Percentiles rank a stretch among this genome's conserved stretches.
phyloP scores from a whole-genome alignment of 2,888 invertebrate genomes.

The Napeogenes inachia region DNA sequence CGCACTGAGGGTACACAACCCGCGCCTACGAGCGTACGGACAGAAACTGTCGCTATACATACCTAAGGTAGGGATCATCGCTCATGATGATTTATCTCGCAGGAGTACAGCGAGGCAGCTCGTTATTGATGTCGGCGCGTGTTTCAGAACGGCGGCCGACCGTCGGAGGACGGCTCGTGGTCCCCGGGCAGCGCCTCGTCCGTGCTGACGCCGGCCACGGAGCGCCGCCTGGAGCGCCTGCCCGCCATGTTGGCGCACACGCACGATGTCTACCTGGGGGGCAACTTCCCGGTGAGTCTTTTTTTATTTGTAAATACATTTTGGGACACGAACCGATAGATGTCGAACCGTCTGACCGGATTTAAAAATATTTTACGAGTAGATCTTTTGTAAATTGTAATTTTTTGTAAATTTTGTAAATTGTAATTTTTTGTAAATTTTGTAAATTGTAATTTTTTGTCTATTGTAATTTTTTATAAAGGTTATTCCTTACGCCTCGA shows the following conservation, averaged over 20 bases:
- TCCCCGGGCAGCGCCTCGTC: constrained; percentile 46
- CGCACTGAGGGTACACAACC: constrained; percentile 56
- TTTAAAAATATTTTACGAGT: too few relatives aligned
- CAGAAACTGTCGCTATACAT: constrained; percentile 69
- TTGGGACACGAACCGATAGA: too few relatives aligned
- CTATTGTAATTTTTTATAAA: too few relatives aligned
- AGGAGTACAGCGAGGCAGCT: not conserved
- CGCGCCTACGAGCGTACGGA: constrained; percentile 63
- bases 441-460: too few relatives aligned
- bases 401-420: too few relatives aligned
- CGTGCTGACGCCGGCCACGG: constrained; percentile 67
- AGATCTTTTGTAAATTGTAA: too few relatives aligned
- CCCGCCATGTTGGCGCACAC: constrained; percentile 69
- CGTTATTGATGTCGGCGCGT: too few relatives aligned
- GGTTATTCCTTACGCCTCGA: too few relatives aligned
- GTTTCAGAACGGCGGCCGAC: constrained; percentile 38
- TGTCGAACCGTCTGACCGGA: too few relatives aligned
- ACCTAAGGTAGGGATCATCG: constrained; percentile 57
- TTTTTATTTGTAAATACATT: not conserved
- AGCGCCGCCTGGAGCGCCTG: constrained; percentile 63
- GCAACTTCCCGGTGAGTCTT: constrained; percentile 79
- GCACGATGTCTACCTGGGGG: constrained; percentile 89
- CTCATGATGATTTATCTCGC: not conserved
- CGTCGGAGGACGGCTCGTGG: constrained; percentile 23
- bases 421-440: too few relatives aligned